phyloP scores from a whole-genome alignment of 2,797 vertebrate species.

The Leptatherina wallacei region DNA sequence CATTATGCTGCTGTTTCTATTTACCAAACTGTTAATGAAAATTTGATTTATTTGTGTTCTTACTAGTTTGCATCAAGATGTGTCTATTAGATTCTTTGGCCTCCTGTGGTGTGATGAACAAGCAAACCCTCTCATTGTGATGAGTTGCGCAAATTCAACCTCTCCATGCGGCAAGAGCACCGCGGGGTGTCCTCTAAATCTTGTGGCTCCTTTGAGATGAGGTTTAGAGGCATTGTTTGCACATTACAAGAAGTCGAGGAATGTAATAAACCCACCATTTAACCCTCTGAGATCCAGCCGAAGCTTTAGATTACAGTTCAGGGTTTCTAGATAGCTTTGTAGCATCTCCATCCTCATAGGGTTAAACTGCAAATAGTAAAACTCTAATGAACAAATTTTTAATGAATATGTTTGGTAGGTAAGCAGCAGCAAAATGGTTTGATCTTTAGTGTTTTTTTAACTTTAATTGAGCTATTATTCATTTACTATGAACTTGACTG shows the following conservation, averaged over 20 bases:
- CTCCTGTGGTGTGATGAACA: constrained; percentile 78
- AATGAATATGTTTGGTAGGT: constrained; percentile 85
- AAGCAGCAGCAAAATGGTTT: constrained; percentile 96
- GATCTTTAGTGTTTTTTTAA: constrained; percentile 68
- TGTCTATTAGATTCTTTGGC: constrained; percentile 81
- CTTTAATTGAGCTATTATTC: constrained; percentile 77
- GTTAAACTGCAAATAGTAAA: constrained; percentile 89
- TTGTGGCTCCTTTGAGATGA: constrained; percentile 60
- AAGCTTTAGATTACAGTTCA: constrained; percentile 36
- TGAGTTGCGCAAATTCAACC: constrained; percentile 62
- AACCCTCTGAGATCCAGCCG: constrained; percentile 81
- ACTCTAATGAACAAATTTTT: constrained; percentile 88
- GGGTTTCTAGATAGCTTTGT: constrained; percentile 10
- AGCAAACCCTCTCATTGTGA: constrained; percentile 71
- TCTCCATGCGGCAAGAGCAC: constrained; percentile 34
- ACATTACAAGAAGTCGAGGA: constrained; percentile 76
- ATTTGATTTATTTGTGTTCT: constrained; percentile 88
- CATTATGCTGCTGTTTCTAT: constrained; percentile 89
- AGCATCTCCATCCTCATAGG: constrained; percentile 69
- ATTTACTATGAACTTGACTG: constrained; percentile 83
- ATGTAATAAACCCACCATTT: constrained; percentile 82
- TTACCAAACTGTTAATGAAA: constrained; percentile 88
- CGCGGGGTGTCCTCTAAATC: constrained; percentile 53
- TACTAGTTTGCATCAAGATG: constrained; percentile 84
- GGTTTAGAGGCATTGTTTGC: constrained; percentile 68